phyloP scores from a whole-genome alignment of 2,113 vertebrate genomes.

The Petroica traversi region DNA sequence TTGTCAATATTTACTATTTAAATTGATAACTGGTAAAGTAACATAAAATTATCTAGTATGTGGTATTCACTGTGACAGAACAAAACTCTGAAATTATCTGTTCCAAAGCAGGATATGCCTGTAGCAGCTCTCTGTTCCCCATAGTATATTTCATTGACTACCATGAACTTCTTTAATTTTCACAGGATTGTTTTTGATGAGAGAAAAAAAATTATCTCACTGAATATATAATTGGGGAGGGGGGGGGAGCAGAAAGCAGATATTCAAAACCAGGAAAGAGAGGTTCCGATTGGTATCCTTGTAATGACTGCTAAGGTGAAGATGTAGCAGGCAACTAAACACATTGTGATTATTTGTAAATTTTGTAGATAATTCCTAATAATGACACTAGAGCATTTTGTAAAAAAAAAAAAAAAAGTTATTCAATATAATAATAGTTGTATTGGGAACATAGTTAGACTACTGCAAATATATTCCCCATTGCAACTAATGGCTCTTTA shows the following conservation, averaged over 20 bases:
- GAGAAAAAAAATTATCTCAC: not conserved
- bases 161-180: not conserved
- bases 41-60: not conserved
- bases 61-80: not conserved
- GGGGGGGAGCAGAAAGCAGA: fast-evolving
- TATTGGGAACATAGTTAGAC: not conserved
- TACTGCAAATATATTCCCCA: not conserved
- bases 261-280: not conserved
- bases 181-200: not conserved
- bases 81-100: not conserved
- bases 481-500: not conserved
- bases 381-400: not conserved
- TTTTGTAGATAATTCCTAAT: not conserved
- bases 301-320: not conserved
- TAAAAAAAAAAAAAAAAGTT: not conserved
- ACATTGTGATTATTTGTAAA: not conserved
- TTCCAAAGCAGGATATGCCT: not conserved
- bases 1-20: not conserved
- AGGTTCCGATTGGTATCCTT: not conserved
- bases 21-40: not conserved
- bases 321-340: not conserved
- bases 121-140: not conserved
- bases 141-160: not conserved
- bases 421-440: not conserved
- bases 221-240: not conserved